Evolutionary conservation across 37 sponge, comb jelly and placozoan genomes (phyloP), one percentile per base, ranked within the genome.

Genomic region (Eunapius fragilis): DNA sequence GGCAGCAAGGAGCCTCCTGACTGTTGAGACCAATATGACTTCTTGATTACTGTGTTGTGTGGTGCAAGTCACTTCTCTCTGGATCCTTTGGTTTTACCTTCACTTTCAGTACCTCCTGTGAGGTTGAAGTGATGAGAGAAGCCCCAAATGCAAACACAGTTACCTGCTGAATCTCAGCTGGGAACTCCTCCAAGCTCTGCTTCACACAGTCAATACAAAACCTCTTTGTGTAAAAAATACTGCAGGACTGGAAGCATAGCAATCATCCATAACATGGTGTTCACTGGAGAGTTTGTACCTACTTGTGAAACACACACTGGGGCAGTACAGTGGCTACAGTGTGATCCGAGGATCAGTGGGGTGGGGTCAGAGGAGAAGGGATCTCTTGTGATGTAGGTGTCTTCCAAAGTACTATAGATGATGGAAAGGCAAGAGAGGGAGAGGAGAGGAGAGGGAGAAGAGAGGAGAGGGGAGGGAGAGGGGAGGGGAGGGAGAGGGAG

Each of bases 211-310:
- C 47, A 3, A 83, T 31, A 75, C 95, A 94, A 83, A 92, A 94
- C 19, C 95, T 50, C 82, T 92, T 92, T 48, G 87, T 89, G 70
- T 92, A 94, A 84, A 94, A 94, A 19, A 94, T 25, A 67, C 95
- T 94, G 71, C 95, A 94, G 48, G 80, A 67, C 92, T 91, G 58
- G 19, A 19, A 6, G 5, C 24, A 70, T 80, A 31, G 37, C 25
- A 71, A 26, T 48, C 33, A 79, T n/a, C n/a, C n/a, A 47, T n/a
- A 41, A 83, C 50, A 71, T 3, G 17, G 24, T 32, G 3, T 24
- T 38, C 2, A 35, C 45, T 4, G 5, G 31, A 2, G 3, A 67
- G 31, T 10, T 25, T 58, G 34, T 24, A 78, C 89, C 33, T 28
- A 89, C 90, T 14, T 58, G 69, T 23, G 82, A 70, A 1, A 92